Base-by-base conservation (phyloP, 2,113 vertebrate species). In the Xiphorhynchus elegans region DNA sequence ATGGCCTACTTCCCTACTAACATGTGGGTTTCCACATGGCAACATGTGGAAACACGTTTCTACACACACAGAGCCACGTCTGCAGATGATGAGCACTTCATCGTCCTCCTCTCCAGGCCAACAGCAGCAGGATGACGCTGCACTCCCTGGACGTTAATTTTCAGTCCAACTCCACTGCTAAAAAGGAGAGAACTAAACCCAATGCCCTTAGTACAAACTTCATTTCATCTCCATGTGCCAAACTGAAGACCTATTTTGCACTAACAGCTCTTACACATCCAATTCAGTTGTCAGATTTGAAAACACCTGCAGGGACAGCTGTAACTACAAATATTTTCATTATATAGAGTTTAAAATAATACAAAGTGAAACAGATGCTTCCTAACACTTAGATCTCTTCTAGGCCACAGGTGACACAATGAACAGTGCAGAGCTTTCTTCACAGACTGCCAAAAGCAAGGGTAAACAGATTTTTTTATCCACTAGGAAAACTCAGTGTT, bases 21-120 rank as follows among this genome's bases (percentile, higher is more conserved):
- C 9, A 19, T 1, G 20, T 29, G 7, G 37, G 17, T 25, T 90
- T 76, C 33, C 70, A 75, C 37, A n/a, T 1, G 6, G 29, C 13
- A 68, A 63, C 69, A 16, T 0, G 19, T 62, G 39, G 20, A 85
- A 75, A 76, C 33, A 21, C 58, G 31, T 39, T 83, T 66, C 59
- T 68, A 33, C 33, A n/a, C 1, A 17, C 1, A 20, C 21, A 46
- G 31, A 81, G 60, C 11, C 76, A 42, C 0, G 0, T 6, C 50
- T 81, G 52, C 63, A 88, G 35, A 74, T 37, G 20, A 88, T 44
- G 50, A 70, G 17, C 25, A n/a, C 21, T 35, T 59, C 29, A 18
- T 63, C n/a, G n/a, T n/a, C n/a, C 16, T 76, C 75, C 21, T 88
- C 31, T 42, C 19, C 17, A 53, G 6, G 37, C 35, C 83, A 84